Base-by-base conservation (phyloP, 2,797 vertebrate species). In the Melanotaenia pygmaea region DNA sequence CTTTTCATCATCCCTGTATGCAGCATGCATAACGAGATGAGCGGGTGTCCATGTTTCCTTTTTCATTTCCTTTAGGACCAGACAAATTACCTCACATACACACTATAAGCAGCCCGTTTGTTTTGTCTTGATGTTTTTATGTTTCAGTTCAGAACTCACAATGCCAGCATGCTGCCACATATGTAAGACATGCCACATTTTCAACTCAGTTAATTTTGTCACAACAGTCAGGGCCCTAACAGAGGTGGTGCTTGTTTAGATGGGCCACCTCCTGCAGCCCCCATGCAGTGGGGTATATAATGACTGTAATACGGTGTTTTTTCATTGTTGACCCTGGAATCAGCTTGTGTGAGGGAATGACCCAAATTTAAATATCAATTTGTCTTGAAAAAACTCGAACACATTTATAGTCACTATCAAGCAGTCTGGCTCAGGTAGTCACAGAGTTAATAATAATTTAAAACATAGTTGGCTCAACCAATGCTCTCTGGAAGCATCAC, bases 31-130 rank as follows among this genome's bases (percentile, higher is more conserved):
- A 70, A 77, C 62, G 40, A 72, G 74, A 59, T 82, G 62, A 77
- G 38, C 66, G 53, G 59, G 68, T 43, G 67, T 72, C 47, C 35
- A 66, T 3, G 34, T 35, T 63, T 73, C n/a, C 0, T 53, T 77
- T 81, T 77, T 70, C 66, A 74, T 77, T 79, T 79, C 76, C 28
- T 65, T 66, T 50, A 72, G 10, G 13, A 35, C 11, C 53, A 70
- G 30, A 26, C 24, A 86, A 83, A 85, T 79, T 22, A 70, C 59
- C 26, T 59, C 47, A 53, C 58, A 24, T n/a, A 58, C 38, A 20
- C n/a, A 14, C 35, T 37, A 20, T 10, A 62, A 63, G 7, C 58
- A 70, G 57, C 59, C 34, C 8, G 58, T 73, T 72, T 68, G 63
- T 70, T 75, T 54, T 76, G 7, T 62, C 64, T 53, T 72, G 13